Conservation (phyloP, 2,888 invertebrate genomes). For the Pocota personata region DNA sequence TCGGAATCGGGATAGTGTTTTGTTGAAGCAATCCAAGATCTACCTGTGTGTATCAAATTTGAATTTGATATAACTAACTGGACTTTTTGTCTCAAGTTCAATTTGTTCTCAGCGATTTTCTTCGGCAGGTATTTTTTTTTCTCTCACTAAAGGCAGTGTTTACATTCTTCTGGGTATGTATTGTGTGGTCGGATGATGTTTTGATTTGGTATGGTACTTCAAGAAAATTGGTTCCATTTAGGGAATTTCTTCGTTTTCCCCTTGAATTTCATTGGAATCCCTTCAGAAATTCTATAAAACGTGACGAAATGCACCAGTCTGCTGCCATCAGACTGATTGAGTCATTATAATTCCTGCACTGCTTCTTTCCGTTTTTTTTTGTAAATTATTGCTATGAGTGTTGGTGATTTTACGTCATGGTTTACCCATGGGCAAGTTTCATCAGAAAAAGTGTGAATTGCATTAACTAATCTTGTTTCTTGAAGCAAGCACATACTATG, state of each 20-base stretch:
- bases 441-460: conserved; percentile 14
- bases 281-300: neutral
- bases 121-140: neutral
- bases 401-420: conserved; percentile 1
- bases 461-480: neutral
- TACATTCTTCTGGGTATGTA: conserved; percentile 28
- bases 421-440: conserved; percentile 19
- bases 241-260: neutral
- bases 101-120: neutral
- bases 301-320: conserved; percentile 19
- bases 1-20: neutral
- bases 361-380: neutral
- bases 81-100: conserved; percentile 28
- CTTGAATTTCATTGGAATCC: neutral
- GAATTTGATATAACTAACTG: conserved; percentile 2
- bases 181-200: conserved; percentile 34
- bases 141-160: conserved; percentile 26
- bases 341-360: conserved; percentile 7
- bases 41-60: neutral
- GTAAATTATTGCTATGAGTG: neutral
- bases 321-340: neutral
- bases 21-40: neutral
- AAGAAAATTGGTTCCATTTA: neutral
- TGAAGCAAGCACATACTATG: neutral
- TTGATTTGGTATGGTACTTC: neutral